Conservation (phyloP, 1,140 invertebrate species). For the Sarcophaga peregrina region DNA sequence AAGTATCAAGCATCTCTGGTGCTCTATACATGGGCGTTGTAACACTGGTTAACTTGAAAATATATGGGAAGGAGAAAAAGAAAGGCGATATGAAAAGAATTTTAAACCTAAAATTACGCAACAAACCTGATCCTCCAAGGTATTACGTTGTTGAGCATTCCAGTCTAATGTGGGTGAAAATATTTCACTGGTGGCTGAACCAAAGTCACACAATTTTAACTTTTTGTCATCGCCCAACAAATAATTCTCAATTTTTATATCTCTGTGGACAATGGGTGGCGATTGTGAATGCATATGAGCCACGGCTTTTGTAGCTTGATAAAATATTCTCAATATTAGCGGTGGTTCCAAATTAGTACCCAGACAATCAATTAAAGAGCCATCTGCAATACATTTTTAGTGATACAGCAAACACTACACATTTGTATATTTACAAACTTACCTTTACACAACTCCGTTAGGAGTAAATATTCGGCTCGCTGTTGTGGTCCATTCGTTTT, state of each 20-base stretch:
- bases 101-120: not conserved
- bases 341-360: constrained; percentile 77
- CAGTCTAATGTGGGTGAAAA: constrained; percentile 88
- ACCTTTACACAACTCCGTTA: constrained; percentile 79
- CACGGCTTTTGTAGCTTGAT: constrained; percentile 90
- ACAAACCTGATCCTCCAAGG: constrained; percentile 93
- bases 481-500: constrained; percentile 75
- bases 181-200: constrained; percentile 89
- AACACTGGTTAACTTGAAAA: constrained; percentile 72
- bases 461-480: constrained; percentile 77
- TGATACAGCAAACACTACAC: not conserved
- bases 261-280: constrained; percentile 91
- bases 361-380: constrained; percentile 85
- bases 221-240: constrained; percentile 82
- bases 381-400: constrained; percentile 68
- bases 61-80: constrained; percentile 47
- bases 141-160: constrained; percentile 90
- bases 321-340: constrained; percentile 88
- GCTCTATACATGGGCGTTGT: constrained; percentile 92
- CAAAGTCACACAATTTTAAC: constrained; percentile 99
- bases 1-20: constrained; percentile 97
- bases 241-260: constrained; percentile 73
- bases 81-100: not conserved
- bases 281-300: constrained; percentile 92
- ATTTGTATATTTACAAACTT: constrained; percentile 30